Base-by-base conservation (phyloP, 2,797 vertebrate genomes). In the Schizopygopsis pylzovi region DNA sequence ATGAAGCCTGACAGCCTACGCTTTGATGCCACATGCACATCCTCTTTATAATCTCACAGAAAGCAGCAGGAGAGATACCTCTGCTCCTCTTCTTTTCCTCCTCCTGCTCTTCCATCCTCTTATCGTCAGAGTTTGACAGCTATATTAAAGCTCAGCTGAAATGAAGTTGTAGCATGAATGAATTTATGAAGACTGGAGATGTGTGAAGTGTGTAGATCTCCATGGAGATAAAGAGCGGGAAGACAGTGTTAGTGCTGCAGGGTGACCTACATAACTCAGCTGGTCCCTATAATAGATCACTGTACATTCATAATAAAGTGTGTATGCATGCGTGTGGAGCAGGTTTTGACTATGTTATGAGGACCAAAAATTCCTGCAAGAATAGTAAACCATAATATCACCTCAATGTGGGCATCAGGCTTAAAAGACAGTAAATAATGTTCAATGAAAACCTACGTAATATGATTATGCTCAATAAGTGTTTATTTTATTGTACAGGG, bases 241-340 rank as follows among this genome's bases (percentile, higher is more conserved):
- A 25, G 20, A 56, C 9, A 0, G 9, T 61, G 43, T 71, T 81
- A 68, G 22, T 28, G 59, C 63, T 80, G 59, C 77, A 76, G 68
- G 61, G 79, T 85, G 80, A 75, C 77, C 88, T 81, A 89, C 54
- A 87, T 78, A 86, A 33, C 63, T 85, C 59, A 80, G 20, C 63
- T 56, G 71, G 75, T 83, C 61, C 76, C 76, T 82, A 45, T 83
- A 81, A 45, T 83, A 81, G 70, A 84, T 33, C 45, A 13, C 65
- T 82, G 77, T 68, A 76, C 47, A 43, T 76, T 54, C 12, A n/a
- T 43, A 49, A 71, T 45, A 76, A 47, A 77, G 47, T 16, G 25
- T 65, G 45, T 59, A 61, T 73, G 28, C 6, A 20, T 25, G 33
- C 9, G 16, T 71, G 79, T 13, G 45, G 15, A 54, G 33, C 39